phyloP scores from a whole-genome alignment of 2,113 vertebrate genomes.

The Pluvialis apricaria region DNA sequence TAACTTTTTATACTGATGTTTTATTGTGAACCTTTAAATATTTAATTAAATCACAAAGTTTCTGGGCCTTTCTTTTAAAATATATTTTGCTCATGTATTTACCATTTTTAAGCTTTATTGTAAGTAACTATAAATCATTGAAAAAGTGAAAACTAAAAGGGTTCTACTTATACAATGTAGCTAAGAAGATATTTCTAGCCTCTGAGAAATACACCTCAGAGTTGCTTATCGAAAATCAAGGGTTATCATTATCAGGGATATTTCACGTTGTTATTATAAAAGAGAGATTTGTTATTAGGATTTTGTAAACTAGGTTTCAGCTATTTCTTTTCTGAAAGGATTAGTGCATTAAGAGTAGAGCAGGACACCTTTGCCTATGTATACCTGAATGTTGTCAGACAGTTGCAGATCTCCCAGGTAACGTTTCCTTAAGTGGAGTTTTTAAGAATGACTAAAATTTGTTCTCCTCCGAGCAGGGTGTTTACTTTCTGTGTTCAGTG shows the following conservation, averaged over 20 bases:
- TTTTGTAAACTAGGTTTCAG: neutral
- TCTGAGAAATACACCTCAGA: neutral
- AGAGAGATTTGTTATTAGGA: neutral
- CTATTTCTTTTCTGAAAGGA: neutral
- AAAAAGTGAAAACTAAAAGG: neutral
- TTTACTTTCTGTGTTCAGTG: conserved; percentile 33
- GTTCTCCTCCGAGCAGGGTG: neutral
- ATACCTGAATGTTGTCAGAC: neutral
- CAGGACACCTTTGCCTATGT: neutral
- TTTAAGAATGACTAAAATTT: conserved; percentile 22
- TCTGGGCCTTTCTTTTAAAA: neutral
- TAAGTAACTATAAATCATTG: neutral
- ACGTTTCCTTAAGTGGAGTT: neutral
- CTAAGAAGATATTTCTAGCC: neutral
- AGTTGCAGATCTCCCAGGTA: neutral
- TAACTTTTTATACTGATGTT: neutral
- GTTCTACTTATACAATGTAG: neutral
- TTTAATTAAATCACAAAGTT: neutral
- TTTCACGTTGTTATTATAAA: neutral
- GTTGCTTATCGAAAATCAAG: neutral
- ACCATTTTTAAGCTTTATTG: neutral
- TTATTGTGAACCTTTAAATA: neutral
- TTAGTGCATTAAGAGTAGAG: neutral
- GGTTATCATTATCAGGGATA: neutral
- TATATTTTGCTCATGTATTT: neutral